Conservation (phyloP, 2,797 vertebrate genomes). For the Lates japonicus region DNA sequence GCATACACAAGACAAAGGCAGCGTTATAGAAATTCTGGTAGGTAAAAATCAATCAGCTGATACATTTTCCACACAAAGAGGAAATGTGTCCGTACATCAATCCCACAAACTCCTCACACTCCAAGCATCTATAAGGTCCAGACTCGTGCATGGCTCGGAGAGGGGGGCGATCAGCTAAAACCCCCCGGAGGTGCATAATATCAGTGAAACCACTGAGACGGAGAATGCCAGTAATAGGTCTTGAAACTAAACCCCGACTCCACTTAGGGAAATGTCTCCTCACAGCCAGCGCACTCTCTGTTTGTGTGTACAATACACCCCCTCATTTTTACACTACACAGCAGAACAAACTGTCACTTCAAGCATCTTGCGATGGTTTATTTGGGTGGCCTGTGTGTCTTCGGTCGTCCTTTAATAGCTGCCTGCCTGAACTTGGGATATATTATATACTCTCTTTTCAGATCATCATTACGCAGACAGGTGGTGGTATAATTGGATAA, state of each 20-base stretch:
- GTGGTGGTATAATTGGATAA: background rate
- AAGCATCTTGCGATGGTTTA: conserved; percentile 34
- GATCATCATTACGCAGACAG: background rate
- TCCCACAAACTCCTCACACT: conserved; percentile 12
- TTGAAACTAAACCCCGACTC: conserved; percentile 54
- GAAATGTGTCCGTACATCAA: conserved; percentile 21
- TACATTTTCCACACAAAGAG: conserved; percentile 10
- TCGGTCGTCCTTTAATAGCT: background rate
- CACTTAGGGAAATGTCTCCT: conserved; percentile 47
- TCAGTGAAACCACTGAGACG: conserved; percentile 45
- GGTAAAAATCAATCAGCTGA: conserved; percentile 17
- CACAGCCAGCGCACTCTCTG: conserved; percentile 15
- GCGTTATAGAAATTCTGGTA: background rate
- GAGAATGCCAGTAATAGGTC: conserved; percentile 39
- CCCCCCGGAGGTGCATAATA: conserved; percentile 36
- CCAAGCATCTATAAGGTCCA: conserved; percentile 28
- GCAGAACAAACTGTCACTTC: conserved; percentile 3
- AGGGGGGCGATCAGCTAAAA: conserved; percentile 24
- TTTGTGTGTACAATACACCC: conserved; percentile 4
- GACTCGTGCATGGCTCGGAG: conserved; percentile 18
- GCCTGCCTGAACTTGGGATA: background rate
- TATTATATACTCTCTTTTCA: background rate
- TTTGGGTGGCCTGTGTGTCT: conserved; percentile 12
- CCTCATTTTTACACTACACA: conserved; percentile 13
- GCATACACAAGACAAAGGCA: background rate